These are phyloP conservation scores for Oopsacas minuta DNA, from an alignment of 37 sponge, comb jelly and placozoan genomes.

Conservation along the genomic window DNA sequence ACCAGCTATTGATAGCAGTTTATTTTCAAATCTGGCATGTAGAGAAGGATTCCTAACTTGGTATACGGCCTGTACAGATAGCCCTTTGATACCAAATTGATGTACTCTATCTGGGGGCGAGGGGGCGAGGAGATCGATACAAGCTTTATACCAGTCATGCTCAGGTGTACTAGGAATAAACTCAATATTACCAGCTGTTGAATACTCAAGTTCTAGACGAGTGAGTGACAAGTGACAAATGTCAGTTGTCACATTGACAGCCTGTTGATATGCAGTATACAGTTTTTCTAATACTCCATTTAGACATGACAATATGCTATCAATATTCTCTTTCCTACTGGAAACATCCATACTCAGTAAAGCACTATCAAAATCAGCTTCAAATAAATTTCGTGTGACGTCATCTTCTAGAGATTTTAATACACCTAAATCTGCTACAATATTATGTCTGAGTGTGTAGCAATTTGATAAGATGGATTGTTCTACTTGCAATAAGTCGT, in stretches of 20 bases:
- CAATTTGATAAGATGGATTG: not conserved
- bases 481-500: not conserved
- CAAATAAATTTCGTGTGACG: not conserved
- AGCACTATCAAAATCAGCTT: not conserved
- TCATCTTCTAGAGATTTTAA: not conserved
- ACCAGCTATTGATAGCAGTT: not conserved
- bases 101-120: not conserved
- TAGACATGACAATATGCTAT: not conserved
- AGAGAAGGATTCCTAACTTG: not conserved
- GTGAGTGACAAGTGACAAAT: not conserved
- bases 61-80: not conserved
- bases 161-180: not conserved
- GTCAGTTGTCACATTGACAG: not conserved
- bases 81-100: not conserved
- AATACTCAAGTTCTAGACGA: not conserved
- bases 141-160: not conserved
- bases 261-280: not conserved
- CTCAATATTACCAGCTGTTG: slow-evolving; percentile 3
- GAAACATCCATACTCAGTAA: not conserved
- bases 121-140: not conserved
- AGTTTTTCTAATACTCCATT: not conserved
- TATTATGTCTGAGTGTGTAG: not conserved
- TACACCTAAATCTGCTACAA: not conserved
- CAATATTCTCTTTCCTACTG: not conserved
- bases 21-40: not conserved